Conservation (phyloP, 2,797 vertebrate species). For the Cheirogaleus major region DNA sequence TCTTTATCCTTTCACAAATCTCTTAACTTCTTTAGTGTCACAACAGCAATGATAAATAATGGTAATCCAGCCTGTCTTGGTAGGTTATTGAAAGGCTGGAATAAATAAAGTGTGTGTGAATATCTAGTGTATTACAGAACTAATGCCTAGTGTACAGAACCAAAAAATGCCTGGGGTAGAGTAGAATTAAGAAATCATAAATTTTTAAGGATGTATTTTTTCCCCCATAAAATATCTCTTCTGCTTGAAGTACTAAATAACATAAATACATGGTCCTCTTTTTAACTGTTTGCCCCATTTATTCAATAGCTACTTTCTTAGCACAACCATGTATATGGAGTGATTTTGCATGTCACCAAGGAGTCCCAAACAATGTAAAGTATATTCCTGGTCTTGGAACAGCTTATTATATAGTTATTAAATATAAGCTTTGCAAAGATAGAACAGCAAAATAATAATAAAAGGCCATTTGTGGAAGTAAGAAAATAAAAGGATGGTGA, state of each 20-base stretch:
- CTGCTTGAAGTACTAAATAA: background rate
- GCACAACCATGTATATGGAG: background rate
- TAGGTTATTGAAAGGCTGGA: background rate
- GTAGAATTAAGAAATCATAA: background rate
- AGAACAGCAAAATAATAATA: background rate
- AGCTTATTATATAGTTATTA: background rate
- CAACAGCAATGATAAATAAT: background rate
- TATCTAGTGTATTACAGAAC: background rate
- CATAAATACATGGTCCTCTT: background rate
- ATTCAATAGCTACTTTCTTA: background rate
- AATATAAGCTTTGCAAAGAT: background rate
- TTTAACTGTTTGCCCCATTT: background rate
- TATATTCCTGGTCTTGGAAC: background rate
- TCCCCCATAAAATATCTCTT: background rate
- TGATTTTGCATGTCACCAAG: background rate
- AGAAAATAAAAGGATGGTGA: background rate
- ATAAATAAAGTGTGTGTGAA: background rate
- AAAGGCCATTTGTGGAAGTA: background rate
- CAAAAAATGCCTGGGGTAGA: background rate
- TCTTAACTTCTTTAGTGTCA: conserved; percentile 15
- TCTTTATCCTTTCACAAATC: background rate
- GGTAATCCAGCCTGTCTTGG: background rate
- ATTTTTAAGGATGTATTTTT: background rate
- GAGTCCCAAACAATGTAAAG: background rate
- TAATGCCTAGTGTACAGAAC: background rate